These are phyloP conservation scores for Lamprotornis superbus DNA, from an alignment of 2,113 vertebrate species.

Conservation along the genomic window DNA sequence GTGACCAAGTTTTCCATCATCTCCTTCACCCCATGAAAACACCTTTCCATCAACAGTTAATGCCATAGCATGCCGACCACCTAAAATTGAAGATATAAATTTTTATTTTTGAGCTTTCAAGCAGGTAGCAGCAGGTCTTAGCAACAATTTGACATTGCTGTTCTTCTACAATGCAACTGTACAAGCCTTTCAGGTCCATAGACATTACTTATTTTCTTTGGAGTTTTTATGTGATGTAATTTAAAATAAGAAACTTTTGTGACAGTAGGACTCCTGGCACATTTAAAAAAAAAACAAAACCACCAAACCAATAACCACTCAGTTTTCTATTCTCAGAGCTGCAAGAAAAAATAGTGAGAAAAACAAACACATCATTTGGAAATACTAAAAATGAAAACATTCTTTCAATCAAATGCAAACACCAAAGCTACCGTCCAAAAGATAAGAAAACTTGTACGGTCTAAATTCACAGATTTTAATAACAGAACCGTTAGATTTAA, in stretches of 20 bases:
- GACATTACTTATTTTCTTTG: not conserved
- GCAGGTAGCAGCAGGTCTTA: not conserved
- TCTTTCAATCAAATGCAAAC: not conserved
- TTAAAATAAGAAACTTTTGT: not conserved
- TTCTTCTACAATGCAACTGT: not conserved
- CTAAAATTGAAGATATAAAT: conserved; percentile 53
- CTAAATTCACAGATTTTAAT: not conserved
- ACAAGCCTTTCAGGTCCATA: rapidly evolving
- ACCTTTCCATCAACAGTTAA: conserved; percentile 98
- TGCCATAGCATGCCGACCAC: conserved; percentile 96
- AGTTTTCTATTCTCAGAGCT: not conserved
- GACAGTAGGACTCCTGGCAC: not conserved
- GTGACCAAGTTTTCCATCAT: conserved; percentile 97
- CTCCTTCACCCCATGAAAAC: conserved; percentile 98
- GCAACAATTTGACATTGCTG: not conserved
- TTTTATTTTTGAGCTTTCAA: not conserved
- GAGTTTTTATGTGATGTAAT: not conserved
- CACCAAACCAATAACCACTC: not conserved
- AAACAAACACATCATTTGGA: not conserved
- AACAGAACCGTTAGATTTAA: not conserved
- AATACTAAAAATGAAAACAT: not conserved
- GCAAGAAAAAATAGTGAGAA: not conserved
- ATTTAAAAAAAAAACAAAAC: not conserved
- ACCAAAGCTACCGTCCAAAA: not conserved
- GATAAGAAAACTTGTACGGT: not conserved